Base-by-base conservation (phyloP, 1,140 invertebrate genomes). In the Kradibia gibbosae region DNA sequence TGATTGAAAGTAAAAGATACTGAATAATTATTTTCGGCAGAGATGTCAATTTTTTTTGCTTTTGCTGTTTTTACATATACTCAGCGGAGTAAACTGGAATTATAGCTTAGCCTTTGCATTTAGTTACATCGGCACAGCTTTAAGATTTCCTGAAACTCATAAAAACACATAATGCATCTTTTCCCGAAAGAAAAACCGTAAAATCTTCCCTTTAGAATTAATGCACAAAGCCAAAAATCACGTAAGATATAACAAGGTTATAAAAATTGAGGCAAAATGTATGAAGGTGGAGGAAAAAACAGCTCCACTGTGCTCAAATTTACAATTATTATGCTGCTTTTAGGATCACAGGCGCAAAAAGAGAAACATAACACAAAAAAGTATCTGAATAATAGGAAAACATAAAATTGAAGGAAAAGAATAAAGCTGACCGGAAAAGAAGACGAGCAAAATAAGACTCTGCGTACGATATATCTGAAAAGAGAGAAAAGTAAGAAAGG, bases 131-230 rank as follows among this genome's bases (percentile, higher is more conserved):
- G 25, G 25, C 31, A 45, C 28, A 78, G 36, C 67, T 80, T 57
- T 1, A 22, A 36, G 20, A 65, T 55, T 81, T 81, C 45, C 7
- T 5, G 60, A 81, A 76, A 76, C 34, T 22, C 65, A 53, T 81
- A 81, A 81, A 81, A 81, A 34, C 25, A 17, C 60, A 70, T 45
- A 77, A 81, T 76, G 73, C 45, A 57, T n/a, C n/a, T 62, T 65
- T 65, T 50, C 20, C 20, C 34, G 5, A 70, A 75, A 75, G 60
- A 28, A 67, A 60, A 57, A 22, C 15, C 72, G 13, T 75, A 67
- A 70, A 81, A 36, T 15, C 20, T 45, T 15, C 20, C 2, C 10
- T 75, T 70, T 22, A 5, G 8, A 48, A 79, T 15, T 25, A 50
- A 11, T 50, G 15, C 11, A 71, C 48, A 70, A 71, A 57, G 60